Evolutionary conservation across 1,140 invertebrate species (phyloP), one percentile per base, ranked within the genome.

Genomic region (Caenorhabditis inopinata): DNA sequence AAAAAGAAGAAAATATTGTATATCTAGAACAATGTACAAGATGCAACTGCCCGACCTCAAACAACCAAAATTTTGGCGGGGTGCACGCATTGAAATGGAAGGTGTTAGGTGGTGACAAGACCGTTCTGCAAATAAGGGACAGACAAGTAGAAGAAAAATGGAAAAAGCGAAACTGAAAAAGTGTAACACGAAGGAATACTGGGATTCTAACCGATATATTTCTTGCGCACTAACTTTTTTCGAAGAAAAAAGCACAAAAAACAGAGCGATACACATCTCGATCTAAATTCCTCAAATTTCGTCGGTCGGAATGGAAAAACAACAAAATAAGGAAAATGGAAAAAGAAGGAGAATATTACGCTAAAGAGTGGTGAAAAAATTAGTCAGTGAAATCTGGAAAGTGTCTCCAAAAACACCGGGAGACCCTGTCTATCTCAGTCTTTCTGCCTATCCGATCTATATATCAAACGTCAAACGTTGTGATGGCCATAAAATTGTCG

Each of bases 401-500:
- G 38, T 38, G 38, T 38, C 58, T 68, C 58, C 58, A 25, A 23
- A 42, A 42, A 42, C n/a, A 68, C 27, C 27, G 58, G 27, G 35
- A 42, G 21, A 68, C 29, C 51, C 32, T 68, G 16, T 38, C 1
- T 32, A 18, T 68, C 58, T 42, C 58, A 18, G 38, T 32, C 58
- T 25, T 21, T 58, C n/a, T 32, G 51, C 18, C 58, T 68, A 68
- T 68, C 58, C 38, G 58, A 32, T 18, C 58, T 68, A 68, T 68
- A 38, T 32, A 68, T 68, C 58, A 68, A 68, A 38, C 32, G 32
- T 29, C 21, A 38, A 68, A 38, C 58, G 25, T 38, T 68, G 58
- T 68, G 58, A 68, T 68, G 58, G 58, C 38, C 58, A 68, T 68
- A 68, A 68, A 68, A 18, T 38, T 68, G 58, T 68, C 58, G 58